Base-by-base conservation (phyloP, 2,113 vertebrate genomes). In the Carettochelys insculpta region DNA sequence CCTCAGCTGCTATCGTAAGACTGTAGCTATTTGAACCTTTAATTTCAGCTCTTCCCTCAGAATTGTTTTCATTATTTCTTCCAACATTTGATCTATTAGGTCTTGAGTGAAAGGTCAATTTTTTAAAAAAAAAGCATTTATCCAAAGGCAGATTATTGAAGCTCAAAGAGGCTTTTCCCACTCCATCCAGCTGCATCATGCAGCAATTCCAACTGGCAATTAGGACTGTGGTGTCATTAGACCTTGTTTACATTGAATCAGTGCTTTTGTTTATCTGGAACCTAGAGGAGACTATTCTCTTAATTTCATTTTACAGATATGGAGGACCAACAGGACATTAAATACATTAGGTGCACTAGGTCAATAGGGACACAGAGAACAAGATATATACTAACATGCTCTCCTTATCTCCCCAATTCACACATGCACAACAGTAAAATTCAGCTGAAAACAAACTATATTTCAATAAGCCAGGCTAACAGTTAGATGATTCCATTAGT, bases 341-440 rank as follows among this genome's bases (percentile, higher is more conserved):
- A 77, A 83, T 87, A 78, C 95, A 91, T 93, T 95, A 95, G 76
- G 65, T 85, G 77, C 77, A 87, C 58, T 53, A 87, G 86, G 53
- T 89, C 86, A 89, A 76, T 51, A 61, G 91, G 83, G 85, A 93
- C 82, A 91, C 43, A 52, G 53, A 93, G 90, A 94, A 92, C 91
- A 80, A 65, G 86, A 93, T 83, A 95, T 87, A 94, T 61, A 82
- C 8, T 94, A 50, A 13, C 13, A 50, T 50, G n/a, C n/a, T n/a
- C n/a, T n/a, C n/a, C n/a, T n/a, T n/a, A n/a, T n/a, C 17, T 38
- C 61, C 61, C 34, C 61, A 38, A 68, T 17, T 68, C 90, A 80
- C 82, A 78, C 91, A 83, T 89, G 82, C 80, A 79, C 78, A 86
- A 89, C 88, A 88, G 91, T 92, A 92, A 95, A 93, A 93, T 65